Evolutionary conservation across 2,888 invertebrate genomes (phyloP), one percentile per base, ranked within the genome.

Genomic region (Rhorus exstirpatorius): DNA sequence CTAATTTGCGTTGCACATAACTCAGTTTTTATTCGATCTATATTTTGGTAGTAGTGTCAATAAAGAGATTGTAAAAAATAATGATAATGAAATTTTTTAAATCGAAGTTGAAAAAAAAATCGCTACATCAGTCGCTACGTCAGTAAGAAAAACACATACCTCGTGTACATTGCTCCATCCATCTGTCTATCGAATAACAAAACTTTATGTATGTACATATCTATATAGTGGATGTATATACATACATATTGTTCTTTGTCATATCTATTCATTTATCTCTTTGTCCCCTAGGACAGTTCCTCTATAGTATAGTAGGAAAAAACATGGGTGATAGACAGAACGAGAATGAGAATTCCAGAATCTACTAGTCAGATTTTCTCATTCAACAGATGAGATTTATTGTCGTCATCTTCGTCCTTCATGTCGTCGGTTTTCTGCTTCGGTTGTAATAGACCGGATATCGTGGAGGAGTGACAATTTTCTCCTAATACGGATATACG

Each of bases 361-460:
- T 55, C 55, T 55, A 63, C 55, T 60, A 55, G 53, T 31, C 71
- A 63, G 71, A 41, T 78, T 65, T 78, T 55, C 78, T 58, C 78
- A 78, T 58, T 78, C 78, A 78, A 78, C 71, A 35, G 31, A 14
- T 3, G 35, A 78, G 78, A 78, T 78, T 78, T 78, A 78, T 78
- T 35, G 71, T 71, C 71, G 55, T 21, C 71, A 71, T 53, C 63
- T 63, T 55, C 24, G 12, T 70, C 61, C 60, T 71, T 41, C 31
- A 63, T 44, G 61, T 53, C 63, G 77, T 63, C 70, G 19, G 35
- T 3, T 49, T 3, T 17, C 51, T 38, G 38, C 44, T 55, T 63
- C 63, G 26, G 55, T 67, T 68, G 49, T 68, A 71, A 63, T 71
- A 58, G 61, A 71, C 71, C 63, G 71, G 70, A 65, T 71, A 71